A percentile compares a stretch with the other conserved stretches of the same genome.
phyloP scores from a whole-genome alignment of 1,140 invertebrate species.

The Drosophila sturtevanti region DNA sequence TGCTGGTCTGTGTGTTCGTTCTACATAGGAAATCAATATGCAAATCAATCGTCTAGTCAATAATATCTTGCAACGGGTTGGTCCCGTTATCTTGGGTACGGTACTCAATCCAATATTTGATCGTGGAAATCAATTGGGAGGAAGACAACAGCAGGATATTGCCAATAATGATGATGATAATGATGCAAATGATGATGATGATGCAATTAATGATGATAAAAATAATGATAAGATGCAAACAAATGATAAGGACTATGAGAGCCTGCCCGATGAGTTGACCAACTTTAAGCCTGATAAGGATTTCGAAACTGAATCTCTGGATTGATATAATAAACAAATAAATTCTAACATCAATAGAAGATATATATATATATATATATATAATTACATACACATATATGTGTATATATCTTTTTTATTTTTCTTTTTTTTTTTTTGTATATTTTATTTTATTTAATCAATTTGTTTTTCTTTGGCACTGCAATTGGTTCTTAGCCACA shows the following conservation, averaged over 20 bases:
- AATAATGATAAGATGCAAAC: background rate
- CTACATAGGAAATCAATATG: constrained; percentile 75
- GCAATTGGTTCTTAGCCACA: background rate
- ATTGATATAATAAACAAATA: constrained; percentile 7
- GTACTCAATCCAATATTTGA: constrained; percentile 65
- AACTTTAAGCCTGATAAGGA: constrained; percentile 60
- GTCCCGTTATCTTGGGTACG: constrained; percentile 70
- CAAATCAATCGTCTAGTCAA: constrained; percentile 81
- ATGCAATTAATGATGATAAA: background rate
- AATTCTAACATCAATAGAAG: background rate
- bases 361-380: background rate
- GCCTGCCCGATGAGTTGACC: constrained; percentile 54
- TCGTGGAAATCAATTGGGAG: constrained; percentile 1
- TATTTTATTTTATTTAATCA: background rate
- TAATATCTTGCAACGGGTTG: constrained; percentile 74
- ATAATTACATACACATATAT: background rate
- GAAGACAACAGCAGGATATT: constrained; percentile 6
- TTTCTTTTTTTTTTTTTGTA: background rate
- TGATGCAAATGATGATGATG: constrained; percentile 12
- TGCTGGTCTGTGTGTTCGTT: constrained; percentile 42
- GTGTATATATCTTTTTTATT: background rate
- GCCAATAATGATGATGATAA: constrained; percentile 16
- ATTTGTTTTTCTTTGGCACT: constrained; percentile 3
- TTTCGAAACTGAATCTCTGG: constrained; percentile 34
- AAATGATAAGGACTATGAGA: constrained; percentile 55